Evolutionary conservation across 1,140 invertebrate species (phyloP), one percentile per base, ranked within the genome.

Genomic region (Telenomus remus): DNA sequence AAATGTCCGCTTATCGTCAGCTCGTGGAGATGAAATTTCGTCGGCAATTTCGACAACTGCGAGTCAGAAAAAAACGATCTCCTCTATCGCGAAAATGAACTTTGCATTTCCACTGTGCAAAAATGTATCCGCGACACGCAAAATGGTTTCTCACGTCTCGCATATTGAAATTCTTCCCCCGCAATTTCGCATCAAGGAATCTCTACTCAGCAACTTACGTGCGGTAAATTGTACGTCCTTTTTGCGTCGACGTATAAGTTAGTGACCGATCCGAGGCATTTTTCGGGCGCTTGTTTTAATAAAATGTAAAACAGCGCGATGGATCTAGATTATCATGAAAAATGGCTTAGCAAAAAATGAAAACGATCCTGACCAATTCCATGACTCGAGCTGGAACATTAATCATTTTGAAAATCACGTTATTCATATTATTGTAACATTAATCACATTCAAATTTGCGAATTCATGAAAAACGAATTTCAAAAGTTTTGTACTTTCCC

Each of bases 111-210:
- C 19, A 27, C 19, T 27, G n/a, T 27, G 1, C 19, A 27, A 27
- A 27, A 27, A 27, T 27, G 19, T 27, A 27, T 27, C 19, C 19
- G 6, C 19, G 19, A 27, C 19, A 27, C 19, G 19, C 19, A 27
- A 27, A 27, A 27, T 27, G 19, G 19, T 27, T 27, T 27, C 19
- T 27, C 19, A 27, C 2, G 6, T 27, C 19, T 27, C 19, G 19
- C 33, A 57, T 64, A 72, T 72, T 72, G 69, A 37, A 72, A 72
- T 64, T 72, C 54, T 44, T 64, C 44, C 42, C 59, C 6, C 16
- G 50, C 15, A 54, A 70, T 59, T 16, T 69, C 34, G 34, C 50
- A 12, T 14, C 12, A 39, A 13, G 39, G 50, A 56, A 63, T 71
- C 44, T 34, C 19, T 57, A 16, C 37, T 39, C 54, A 11, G 43